phyloP scores from a whole-genome alignment of 2,888 invertebrate species.

The Nomada fabriciana region DNA sequence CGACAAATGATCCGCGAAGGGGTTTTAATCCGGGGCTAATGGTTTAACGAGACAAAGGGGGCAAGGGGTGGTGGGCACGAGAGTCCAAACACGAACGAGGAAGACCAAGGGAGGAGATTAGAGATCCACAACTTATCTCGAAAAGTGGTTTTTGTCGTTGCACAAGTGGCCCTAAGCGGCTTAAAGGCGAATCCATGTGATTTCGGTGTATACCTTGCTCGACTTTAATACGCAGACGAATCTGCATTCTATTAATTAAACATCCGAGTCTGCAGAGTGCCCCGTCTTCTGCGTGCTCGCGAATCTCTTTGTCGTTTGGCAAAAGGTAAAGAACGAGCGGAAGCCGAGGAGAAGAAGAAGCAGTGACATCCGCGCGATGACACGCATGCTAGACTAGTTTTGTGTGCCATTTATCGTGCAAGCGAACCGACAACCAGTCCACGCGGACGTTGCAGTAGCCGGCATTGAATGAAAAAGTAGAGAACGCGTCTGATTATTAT shows the following conservation, averaged over 20 bases:
- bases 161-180: constrained; percentile 57
- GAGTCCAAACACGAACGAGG: constrained; percentile 12
- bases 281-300: background rate
- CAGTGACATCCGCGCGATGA: background rate
- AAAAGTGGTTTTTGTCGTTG: constrained; percentile 68
- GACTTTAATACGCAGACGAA: constrained; percentile 54
- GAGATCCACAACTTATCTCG: constrained; percentile 68
- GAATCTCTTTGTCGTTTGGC: background rate
- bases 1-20: constrained; percentile 38
- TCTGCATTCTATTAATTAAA: constrained; percentile 64
- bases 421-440: background rate
- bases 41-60: constrained; percentile 39
- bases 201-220: constrained; percentile 44
- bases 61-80: background rate
- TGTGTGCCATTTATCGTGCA: constrained; percentile 5
- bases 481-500: constrained; percentile 3
- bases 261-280: background rate
- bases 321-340: background rate
- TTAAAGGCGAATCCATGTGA: constrained; percentile 50
- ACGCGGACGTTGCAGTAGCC: background rate
- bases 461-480: constrained; percentile 2
- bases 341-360: too few species aligned
- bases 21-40: constrained; percentile 49
- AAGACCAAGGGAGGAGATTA: constrained; percentile 56
- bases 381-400: background rate